A percentile compares a stretch with the other conserved stretches of the same genome.
phyloP scores from a whole-genome alignment of 2,113 vertebrate species.

The Ondatra zibethicus region DNA sequence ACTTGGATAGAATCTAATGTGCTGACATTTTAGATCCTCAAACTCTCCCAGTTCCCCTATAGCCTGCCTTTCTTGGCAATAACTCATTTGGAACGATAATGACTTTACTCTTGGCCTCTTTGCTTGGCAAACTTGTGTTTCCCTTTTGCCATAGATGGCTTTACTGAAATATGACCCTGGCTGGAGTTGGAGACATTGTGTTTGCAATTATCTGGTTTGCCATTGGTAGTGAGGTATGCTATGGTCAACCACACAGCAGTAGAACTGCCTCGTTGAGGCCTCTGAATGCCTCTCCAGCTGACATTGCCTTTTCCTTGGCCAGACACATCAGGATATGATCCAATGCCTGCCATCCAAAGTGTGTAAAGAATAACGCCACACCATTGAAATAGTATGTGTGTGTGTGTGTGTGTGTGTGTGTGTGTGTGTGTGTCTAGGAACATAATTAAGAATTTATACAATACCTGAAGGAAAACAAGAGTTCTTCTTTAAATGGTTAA shows the following conservation, averaged over 20 bases:
- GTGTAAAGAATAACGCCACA: not conserved
- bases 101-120: slow-evolving; percentile 45
- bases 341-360: not conserved
- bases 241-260: not conserved
- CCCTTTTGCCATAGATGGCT: slow-evolving; percentile 38
- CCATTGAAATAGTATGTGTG: not conserved
- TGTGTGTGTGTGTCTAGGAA: not conserved
- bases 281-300: not conserved
- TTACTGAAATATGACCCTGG: slow-evolving; percentile 68
- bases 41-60: not conserved
- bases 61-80: slow-evolving; percentile 59
- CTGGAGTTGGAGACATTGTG: slow-evolving; percentile 53
- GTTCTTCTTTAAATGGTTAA: not conserved
- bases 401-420: not conserved
- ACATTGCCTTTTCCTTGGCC: not conserved
- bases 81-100: slow-evolving; percentile 6
- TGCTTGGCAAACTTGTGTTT: slow-evolving; percentile 62
- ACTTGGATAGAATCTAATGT: slow-evolving; percentile 53
- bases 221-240: slow-evolving; percentile 43
- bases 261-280: not conserved
- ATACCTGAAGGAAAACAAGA: not conserved
- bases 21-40: slow-evolving; percentile 46
- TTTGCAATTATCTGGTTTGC: slow-evolving; percentile 64
- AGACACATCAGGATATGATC: not conserved
- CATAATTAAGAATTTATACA: not conserved